Percentiles rank a stretch among this genome's conserved stretches.
These are phyloP conservation scores for Pelochelys cantorii DNA, from an alignment of 2,797 vertebrate species.

Conservation along the genomic window DNA sequence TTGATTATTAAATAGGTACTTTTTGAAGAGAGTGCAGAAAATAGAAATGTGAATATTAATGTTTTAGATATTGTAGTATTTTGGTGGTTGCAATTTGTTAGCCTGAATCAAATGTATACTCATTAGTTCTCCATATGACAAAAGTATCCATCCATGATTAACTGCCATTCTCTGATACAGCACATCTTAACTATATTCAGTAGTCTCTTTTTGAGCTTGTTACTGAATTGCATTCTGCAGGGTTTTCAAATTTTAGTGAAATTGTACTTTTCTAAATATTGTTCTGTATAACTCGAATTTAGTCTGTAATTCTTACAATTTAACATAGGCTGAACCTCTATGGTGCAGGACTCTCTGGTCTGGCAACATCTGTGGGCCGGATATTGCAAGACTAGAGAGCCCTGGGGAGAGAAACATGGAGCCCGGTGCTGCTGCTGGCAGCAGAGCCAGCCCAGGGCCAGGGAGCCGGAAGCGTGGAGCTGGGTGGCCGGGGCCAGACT, in stretches of 20 bases:
- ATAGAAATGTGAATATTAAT: background rate
- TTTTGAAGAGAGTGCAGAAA: background rate
- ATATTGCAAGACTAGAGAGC: too few relatives aligned
- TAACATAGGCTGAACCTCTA: too few relatives aligned
- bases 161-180: slow-evolving; percentile 40
- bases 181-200: background rate
- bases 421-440: too few relatives aligned
- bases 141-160: background rate
- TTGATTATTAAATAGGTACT: background rate
- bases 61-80: background rate
- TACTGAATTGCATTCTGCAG: slow-evolving; percentile 20
- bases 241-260: background rate
- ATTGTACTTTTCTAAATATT: background rate
- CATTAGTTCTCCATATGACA: background rate
- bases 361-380: too few relatives aligned
- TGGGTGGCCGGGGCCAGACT: too few relatives aligned
- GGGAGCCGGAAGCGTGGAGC: too few relatives aligned
- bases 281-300: background rate
- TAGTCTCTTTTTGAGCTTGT: background rate
- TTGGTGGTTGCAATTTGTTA: background rate
- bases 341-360: too few relatives aligned
- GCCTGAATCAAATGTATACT: background rate
- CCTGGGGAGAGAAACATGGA: too few relatives aligned
- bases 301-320: background rate
- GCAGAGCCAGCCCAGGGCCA: too few relatives aligned